These are phyloP conservation scores for Parauchenoglanis punctatus DNA, from an alignment of 2,797 vertebrate genomes.

Conservation along the genomic window DNA sequence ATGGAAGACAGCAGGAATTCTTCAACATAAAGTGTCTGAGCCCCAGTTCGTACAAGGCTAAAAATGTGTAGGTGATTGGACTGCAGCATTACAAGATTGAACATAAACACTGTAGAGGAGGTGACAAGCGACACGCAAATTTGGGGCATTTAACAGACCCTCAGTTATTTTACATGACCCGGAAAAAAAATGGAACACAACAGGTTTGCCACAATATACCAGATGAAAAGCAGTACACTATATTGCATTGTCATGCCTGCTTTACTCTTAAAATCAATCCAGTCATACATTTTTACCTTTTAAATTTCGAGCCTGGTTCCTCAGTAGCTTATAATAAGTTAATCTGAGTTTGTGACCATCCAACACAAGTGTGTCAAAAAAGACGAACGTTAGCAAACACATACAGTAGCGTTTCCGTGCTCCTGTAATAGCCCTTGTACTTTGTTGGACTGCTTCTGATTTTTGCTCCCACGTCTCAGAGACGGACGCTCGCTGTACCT, in stretches of 20 bases:
- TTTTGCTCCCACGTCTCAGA: conserved; percentile 78
- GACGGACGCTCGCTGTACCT: conserved; percentile 70
- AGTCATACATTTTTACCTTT: conserved; percentile 12
- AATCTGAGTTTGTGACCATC: conserved; percentile 40
- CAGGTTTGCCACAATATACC: conserved; percentile 25
- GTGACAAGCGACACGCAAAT: conserved; percentile 24
- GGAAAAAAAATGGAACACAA: conserved; percentile 27
- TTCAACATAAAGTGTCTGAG: conserved; percentile 50
- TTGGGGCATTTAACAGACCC: conserved; percentile 15
- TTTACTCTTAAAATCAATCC: conserved; percentile 15
- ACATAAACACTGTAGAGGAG: conserved; percentile 33
- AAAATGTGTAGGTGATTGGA: conserved; percentile 39
- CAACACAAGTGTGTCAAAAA: conserved; percentile 17
- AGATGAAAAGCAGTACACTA: conserved; percentile 42
- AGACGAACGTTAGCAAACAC: conserved; percentile 79
- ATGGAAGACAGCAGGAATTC: conserved; percentile 52
- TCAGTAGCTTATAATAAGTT: conserved; percentile 54
- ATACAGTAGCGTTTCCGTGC: conserved; percentile 85
- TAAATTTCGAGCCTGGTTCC: conserved; percentile 44
- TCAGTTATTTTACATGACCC: conserved; percentile 36
- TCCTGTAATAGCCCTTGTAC: conserved; percentile 82
- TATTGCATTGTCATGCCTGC: conserved; percentile 32
- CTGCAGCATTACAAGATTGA: conserved; percentile 41
- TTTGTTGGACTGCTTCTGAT: conserved; percentile 81
- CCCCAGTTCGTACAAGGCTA: conserved; percentile 38